A percentile compares a stretch with the other conserved stretches of the same genome.
Conservation (phyloP, 2,888 invertebrate species). For the Troides oblongomaculatus region DNA sequence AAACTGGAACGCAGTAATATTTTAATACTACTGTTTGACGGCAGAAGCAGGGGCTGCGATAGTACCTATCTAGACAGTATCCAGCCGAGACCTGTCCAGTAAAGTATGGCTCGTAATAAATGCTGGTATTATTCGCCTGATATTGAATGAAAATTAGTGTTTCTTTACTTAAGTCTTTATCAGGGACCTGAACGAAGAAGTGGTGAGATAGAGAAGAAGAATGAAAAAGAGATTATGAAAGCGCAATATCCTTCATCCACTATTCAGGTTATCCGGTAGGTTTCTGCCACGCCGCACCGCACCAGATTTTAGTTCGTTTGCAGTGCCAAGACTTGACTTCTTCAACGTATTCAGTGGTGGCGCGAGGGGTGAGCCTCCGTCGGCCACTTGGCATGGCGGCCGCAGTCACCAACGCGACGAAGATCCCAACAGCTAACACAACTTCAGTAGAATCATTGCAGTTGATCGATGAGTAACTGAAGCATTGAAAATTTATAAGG, state of each 20-base stretch:
- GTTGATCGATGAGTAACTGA: not conserved
- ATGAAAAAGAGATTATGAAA: not conserved
- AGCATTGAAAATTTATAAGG: no score
- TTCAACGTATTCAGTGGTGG: conserved; percentile 1
- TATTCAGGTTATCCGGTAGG: not conserved
- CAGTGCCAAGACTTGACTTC: conserved; percentile 10
- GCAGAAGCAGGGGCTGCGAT: no score
- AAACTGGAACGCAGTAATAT: no score
- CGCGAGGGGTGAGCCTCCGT: not conserved
- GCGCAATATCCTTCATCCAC: not conserved
- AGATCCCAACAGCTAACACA: not conserved
- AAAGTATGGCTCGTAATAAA: no score
- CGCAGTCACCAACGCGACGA: not conserved
- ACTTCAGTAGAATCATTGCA: not conserved
- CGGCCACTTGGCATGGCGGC: not conserved
- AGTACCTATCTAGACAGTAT: no score
- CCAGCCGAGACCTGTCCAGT: no score
- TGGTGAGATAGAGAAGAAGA: not conserved
- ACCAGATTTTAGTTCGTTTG: conserved; percentile 4
- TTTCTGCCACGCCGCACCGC: not conserved
- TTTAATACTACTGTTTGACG: no score
- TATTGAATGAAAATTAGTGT: no score
- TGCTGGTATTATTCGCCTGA: no score
- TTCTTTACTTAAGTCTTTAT: no score
- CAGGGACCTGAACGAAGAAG: not conserved